Conservation (phyloP, 2,113 vertebrate genomes). For the Onychorhynchus coronatus region DNA sequence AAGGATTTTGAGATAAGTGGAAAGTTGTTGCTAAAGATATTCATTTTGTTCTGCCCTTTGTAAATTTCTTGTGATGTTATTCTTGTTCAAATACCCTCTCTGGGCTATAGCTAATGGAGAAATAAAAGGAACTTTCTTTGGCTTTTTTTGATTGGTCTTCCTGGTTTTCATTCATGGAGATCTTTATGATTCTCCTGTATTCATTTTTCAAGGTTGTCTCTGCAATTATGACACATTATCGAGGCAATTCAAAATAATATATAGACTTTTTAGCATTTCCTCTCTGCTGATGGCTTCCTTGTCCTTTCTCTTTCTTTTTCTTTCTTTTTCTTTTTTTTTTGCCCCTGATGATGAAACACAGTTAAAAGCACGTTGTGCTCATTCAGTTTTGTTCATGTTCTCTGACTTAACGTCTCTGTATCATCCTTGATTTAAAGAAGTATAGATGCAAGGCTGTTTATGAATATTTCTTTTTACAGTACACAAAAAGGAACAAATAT, state of each 20-base stretch:
- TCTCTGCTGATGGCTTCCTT: constrained; percentile 65
- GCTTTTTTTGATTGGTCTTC: constrained; percentile 61
- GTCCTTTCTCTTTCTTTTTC: constrained; percentile 52
- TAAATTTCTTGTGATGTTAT: constrained; percentile 33
- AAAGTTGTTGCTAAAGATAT: constrained; percentile 4
- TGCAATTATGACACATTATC: constrained; percentile 71
- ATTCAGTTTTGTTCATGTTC: constrained; percentile 20
- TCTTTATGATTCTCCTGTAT: constrained; percentile 68
- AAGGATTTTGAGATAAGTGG: neutral
- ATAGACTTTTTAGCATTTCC: constrained; percentile 73
- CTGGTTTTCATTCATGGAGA: constrained; percentile 60
- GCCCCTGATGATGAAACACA: neutral
- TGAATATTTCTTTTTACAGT: constrained; percentile 21
- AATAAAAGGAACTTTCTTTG: constrained; percentile 29
- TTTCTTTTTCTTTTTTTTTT: neutral
- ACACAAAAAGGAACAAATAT: neutral
- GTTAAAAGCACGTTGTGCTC: neutral
- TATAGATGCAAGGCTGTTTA: neutral
- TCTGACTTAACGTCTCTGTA: neutral
- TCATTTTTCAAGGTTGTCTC: constrained; percentile 71
- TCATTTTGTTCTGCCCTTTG: neutral
- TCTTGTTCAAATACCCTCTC: constrained; percentile 32
- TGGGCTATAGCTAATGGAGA: constrained; percentile 46
- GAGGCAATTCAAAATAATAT: constrained; percentile 76
- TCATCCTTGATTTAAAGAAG: constrained; percentile 17